Evolutionary conservation across 2,113 vertebrate species (phyloP).

Genomic region (Dermatemys mawii): DNA sequence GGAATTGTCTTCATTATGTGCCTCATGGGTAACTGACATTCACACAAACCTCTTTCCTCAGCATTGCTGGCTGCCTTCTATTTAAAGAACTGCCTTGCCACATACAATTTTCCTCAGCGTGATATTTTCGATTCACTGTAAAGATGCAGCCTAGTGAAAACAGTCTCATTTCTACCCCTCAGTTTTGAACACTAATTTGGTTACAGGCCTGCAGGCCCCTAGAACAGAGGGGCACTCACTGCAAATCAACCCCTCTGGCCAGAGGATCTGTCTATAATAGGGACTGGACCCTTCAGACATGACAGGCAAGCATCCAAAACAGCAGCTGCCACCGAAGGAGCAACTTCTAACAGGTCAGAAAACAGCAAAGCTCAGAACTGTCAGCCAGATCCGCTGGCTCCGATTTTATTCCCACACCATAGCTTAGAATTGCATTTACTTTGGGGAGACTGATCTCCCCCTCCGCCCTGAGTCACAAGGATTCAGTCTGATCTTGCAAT

Average conservation of each 20-base stretch:
- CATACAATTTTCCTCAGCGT: slow-evolving; percentile 39
- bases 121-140: slow-evolving; percentile 30
- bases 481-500: not conserved
- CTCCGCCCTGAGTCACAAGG: not conserved
- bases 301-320: not conserved
- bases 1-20: slow-evolving; percentile 40
- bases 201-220: not conserved
- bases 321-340: not conserved
- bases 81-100: slow-evolving; percentile 66
- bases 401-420: not conserved
- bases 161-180: slow-evolving; percentile 49
- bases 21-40: slow-evolving; percentile 39
- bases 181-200: not conserved
- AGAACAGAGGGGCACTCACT: rapidly evolving
- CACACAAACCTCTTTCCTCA: slow-evolving; percentile 47
- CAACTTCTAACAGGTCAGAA: not conserved
- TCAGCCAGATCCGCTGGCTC: not conserved
- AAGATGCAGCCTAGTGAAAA: slow-evolving; percentile 44
- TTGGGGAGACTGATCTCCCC: not conserved
- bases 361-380: not conserved
- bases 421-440: not conserved
- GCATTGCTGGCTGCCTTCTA: slow-evolving; percentile 59
- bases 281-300: not conserved
- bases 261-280: not conserved
- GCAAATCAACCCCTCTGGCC: not conserved